These are phyloP conservation scores for Scomberomorus guttatus DNA, from an alignment of 2,797 vertebrate genomes.

Conservation along the genomic window DNA sequence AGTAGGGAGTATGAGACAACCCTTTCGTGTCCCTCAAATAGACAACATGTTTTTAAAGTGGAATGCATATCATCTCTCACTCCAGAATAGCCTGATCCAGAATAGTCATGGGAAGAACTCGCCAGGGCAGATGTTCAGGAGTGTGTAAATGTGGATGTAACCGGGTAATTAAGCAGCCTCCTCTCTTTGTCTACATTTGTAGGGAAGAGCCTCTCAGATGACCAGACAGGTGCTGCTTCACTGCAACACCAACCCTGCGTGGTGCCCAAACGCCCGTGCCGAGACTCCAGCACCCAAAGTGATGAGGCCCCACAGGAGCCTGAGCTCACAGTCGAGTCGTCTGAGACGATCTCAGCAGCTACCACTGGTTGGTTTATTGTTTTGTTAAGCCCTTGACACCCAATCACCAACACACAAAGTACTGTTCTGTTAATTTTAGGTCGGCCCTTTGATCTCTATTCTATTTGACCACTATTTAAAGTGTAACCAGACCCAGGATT, in stretches of 20 bases:
- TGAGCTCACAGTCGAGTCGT: constrained; percentile 39
- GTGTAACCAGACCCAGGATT: constrained; percentile 46
- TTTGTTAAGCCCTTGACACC: constrained; percentile 15
- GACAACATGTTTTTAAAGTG: constrained; percentile 73
- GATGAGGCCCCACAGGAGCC: constrained; percentile 67
- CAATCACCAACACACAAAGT: constrained; percentile 6
- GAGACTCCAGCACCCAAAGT: constrained; percentile 92
- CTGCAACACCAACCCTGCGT: constrained; percentile 43
- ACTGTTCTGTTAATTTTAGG: constrained; percentile 22
- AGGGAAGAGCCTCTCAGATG: constrained; percentile 87
- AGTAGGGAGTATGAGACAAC: constrained; percentile 45
- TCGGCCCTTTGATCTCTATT: constrained; percentile 26
- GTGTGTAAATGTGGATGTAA: constrained; percentile 50
- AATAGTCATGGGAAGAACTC: constrained; percentile 79
- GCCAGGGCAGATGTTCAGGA: constrained; percentile 71
- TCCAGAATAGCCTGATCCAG: constrained; percentile 82
- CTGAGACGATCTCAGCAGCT: constrained; percentile 47
- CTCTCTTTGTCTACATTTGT: constrained; percentile 75
- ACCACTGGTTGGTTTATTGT: constrained; percentile 74
- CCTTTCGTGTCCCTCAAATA: constrained; percentile 73
- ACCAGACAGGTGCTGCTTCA: constrained; percentile 80
- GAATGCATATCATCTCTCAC: constrained; percentile 79
- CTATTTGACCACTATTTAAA: constrained; percentile 39
- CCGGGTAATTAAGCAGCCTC: constrained; percentile 64
- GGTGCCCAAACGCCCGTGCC: constrained; percentile 81